A percentile compares a stretch with the other conserved stretches of the same genome.
Conservation (phyloP, 2,888 invertebrate genomes). For the Vanessa cardui region DNA sequence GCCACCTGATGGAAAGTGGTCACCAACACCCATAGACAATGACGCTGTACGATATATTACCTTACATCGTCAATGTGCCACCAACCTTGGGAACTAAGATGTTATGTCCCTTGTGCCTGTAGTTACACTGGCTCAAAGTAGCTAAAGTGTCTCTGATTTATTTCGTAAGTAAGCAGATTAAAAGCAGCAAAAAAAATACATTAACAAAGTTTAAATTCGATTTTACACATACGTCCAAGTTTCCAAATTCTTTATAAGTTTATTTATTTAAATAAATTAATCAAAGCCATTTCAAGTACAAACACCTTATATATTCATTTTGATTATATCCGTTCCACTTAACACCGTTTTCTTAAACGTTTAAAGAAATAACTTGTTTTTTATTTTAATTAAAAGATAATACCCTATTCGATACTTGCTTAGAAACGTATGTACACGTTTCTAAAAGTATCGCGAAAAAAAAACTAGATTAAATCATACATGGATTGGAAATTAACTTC, state of each 20-base stretch:
- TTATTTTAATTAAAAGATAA: conserved; percentile 21
- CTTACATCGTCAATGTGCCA: no score
- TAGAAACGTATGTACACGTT: conserved; percentile 4
- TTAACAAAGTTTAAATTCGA: conserved; percentile 19
- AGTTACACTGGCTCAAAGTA: no score
- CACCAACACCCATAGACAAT: no score
- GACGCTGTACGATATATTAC: no score
- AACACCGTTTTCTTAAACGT: conserved; percentile 18
- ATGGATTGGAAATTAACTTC: neutral
- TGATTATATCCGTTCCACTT: conserved; percentile 36
- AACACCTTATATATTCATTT: conserved; percentile 31
- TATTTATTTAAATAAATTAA: conserved; percentile 34
- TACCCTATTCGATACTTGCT: conserved; percentile 16
- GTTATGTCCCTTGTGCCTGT: no score
- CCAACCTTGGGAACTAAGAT: no score
- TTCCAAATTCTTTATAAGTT: conserved; percentile 27
- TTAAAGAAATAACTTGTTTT: conserved; percentile 19
- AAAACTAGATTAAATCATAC: neutral
- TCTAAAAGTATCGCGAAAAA: neutral
- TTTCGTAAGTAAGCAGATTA: neutral
- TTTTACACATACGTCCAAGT: conserved; percentile 10
- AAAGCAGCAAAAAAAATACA: neutral
- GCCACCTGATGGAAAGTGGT: no score
- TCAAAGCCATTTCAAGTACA: conserved; percentile 17
- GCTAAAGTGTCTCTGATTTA: no score